phyloP scores from a whole-genome alignment of 2,888 invertebrate genomes.

The Aleiodes leptofemur region DNA sequence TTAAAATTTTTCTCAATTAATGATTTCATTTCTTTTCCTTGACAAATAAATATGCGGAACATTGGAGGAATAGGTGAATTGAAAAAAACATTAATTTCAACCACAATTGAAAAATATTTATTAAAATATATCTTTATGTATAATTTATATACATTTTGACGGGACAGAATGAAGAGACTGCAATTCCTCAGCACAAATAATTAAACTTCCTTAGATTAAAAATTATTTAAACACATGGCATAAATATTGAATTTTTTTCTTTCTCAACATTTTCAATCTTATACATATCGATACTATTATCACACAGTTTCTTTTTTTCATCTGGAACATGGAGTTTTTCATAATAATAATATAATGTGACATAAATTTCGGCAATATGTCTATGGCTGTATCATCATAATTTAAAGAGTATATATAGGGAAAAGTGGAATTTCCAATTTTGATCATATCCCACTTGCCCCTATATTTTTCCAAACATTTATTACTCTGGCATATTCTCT shows the following conservation, averaged over 20 bases:
- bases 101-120: conserved; percentile 41
- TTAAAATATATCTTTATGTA: conserved; percentile 43
- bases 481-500: neutral
- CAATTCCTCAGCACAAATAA: conserved; percentile 20
- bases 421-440: too few relatives aligned
- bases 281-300: conserved; percentile 24
- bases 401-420: too few relatives aligned
- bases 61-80: neutral
- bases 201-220: conserved; percentile 26
- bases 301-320: conserved; percentile 23
- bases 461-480: too few relatives aligned
- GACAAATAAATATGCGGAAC: neutral
- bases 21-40: neutral
- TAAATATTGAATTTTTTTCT: conserved; percentile 16
- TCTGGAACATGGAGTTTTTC: conserved; percentile 22
- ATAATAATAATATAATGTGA: too few relatives aligned
- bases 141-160: conserved; percentile 38
- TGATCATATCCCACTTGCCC: too few relatives aligned
- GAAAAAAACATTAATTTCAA: conserved; percentile 2
- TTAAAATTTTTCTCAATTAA: too few relatives aligned
- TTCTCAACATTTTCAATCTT: conserved; percentile 16
- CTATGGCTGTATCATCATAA: too few relatives aligned
- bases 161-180: conserved; percentile 14
- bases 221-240: conserved; percentile 22
- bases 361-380: too few relatives aligned